phyloP scores from a whole-genome alignment of 2,113 vertebrate genomes.

The Ailurus styani region DNA sequence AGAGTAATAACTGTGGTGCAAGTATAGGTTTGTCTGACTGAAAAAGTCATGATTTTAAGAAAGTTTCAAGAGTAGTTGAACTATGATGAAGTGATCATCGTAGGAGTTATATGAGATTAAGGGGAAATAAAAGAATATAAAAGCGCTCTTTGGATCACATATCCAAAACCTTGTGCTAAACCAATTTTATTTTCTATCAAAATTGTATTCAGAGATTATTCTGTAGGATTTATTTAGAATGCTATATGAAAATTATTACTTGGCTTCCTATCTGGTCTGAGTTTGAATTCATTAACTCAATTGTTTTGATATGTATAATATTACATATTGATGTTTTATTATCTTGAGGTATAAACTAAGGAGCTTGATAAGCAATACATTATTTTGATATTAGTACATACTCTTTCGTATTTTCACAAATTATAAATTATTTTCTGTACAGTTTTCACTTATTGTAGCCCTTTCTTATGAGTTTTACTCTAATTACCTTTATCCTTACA shows the following conservation, averaged over 20 bases:
- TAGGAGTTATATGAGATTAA: not conserved
- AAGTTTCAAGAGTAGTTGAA: not conserved
- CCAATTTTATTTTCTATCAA: not conserved
- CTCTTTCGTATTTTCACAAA: not conserved
- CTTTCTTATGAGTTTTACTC: not conserved
- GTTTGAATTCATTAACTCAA: not conserved
- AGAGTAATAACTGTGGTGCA: not conserved
- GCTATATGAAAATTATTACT: not conserved
- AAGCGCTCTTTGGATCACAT: not conserved
- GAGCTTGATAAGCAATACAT: not conserved
- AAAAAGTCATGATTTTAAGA: not conserved
- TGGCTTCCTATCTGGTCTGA: not conserved
- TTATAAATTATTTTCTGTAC: not conserved
- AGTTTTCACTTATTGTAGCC: not conserved
- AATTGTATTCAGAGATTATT: not conserved
- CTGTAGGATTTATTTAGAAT: not conserved
- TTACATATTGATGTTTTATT: not conserved
- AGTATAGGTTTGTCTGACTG: not conserved
- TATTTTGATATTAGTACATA: not conserved
- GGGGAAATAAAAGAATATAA: not conserved
- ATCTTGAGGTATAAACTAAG: not conserved
- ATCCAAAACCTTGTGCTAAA: not conserved
- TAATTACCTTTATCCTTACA: not conserved
- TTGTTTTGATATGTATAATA: not conserved
- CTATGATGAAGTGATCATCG: not conserved